Conservation (phyloP, 2,888 invertebrate genomes). For the Eupithecia tripunctaria region DNA sequence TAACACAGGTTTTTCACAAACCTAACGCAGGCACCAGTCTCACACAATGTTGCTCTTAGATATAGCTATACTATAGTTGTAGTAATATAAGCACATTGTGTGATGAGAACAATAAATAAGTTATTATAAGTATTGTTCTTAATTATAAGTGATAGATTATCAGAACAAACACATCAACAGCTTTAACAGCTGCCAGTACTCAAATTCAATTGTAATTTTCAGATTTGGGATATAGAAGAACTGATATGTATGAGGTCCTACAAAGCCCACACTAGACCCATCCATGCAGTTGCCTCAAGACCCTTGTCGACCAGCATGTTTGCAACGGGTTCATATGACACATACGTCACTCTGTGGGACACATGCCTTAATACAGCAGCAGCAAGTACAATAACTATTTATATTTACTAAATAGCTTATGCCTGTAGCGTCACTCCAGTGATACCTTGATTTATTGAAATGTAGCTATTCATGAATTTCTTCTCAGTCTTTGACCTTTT, state of each 20-base stretch:
- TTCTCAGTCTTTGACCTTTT: too few relatives aligned
- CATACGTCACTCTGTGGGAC: conserved; percentile 83
- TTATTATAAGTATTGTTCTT: too few relatives aligned
- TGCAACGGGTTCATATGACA: conserved; percentile 83
- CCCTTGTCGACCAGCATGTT: conserved; percentile 75
- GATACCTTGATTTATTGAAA: neutral
- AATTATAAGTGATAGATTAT: too few relatives aligned
- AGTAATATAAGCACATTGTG: too few relatives aligned
- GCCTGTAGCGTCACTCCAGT: neutral
- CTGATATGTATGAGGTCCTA: conserved; percentile 77
- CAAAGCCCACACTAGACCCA: conserved; percentile 72
- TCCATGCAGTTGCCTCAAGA: conserved; percentile 78
- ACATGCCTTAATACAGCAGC: conserved; percentile 65
- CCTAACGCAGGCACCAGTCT: too few relatives aligned
- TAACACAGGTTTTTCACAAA: too few relatives aligned
- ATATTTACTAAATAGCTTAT: neutral
- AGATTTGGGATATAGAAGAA: conserved; percentile 82
- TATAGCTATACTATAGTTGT: too few relatives aligned
- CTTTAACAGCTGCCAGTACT: neutral
- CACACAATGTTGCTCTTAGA: too few relatives aligned
- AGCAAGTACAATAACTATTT: conserved; percentile 56
- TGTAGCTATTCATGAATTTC: neutral
- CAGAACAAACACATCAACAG: neutral
- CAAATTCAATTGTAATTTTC: conserved; percentile 29
- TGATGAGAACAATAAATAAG: too few relatives aligned